Percentiles rank a stretch among this genome's conserved stretches.
Conservation (phyloP, 2,888 invertebrate species). For the Eurytoma californica region DNA sequence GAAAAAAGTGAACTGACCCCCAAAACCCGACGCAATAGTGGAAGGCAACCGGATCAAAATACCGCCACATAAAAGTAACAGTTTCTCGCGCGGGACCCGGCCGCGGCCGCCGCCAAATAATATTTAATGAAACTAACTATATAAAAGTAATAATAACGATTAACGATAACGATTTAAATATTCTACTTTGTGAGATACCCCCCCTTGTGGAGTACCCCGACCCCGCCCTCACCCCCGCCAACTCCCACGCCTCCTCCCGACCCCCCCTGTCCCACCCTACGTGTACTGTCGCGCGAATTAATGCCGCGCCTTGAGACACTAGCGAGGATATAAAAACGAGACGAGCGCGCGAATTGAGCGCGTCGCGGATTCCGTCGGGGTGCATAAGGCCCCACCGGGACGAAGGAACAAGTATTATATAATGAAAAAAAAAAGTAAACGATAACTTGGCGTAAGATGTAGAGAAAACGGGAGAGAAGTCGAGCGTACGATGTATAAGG, state of each 20-base stretch:
- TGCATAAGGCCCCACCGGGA: conserved; percentile 70
- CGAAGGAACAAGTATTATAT: conserved; percentile 57
- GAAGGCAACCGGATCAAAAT: conserved; percentile 76
- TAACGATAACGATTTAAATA: conserved; percentile 56
- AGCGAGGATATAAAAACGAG: conserved; percentile 33
- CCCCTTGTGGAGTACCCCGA: conserved; percentile 37
- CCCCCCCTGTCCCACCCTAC: conserved; percentile 37
- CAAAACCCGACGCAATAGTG: conserved; percentile 88
- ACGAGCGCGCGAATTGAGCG: conserved; percentile 20
- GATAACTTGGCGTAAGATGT: conserved; percentile 12
- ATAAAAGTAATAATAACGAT: conserved; percentile 50
- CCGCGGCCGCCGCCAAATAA: conserved; percentile 68
- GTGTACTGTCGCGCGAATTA: too few species aligned
- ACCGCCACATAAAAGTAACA: conserved; percentile 74
- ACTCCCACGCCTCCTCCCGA: conserved; percentile 49
- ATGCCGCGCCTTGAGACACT: conserved; percentile 1
- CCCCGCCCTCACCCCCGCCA: conserved; percentile 46
- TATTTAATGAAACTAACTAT: conserved; percentile 53
- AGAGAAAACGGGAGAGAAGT: background rate
- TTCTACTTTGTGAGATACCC: conserved; percentile 57
- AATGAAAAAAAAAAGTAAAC: conserved; percentile 49
- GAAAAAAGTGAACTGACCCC: conserved; percentile 78
- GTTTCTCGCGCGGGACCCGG: conserved; percentile 74
- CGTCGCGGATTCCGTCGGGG: conserved; percentile 60
- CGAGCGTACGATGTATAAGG: too few species aligned